Conservation (phyloP, 2,888 invertebrate species). For the Sclerodermus sp. region DNA sequence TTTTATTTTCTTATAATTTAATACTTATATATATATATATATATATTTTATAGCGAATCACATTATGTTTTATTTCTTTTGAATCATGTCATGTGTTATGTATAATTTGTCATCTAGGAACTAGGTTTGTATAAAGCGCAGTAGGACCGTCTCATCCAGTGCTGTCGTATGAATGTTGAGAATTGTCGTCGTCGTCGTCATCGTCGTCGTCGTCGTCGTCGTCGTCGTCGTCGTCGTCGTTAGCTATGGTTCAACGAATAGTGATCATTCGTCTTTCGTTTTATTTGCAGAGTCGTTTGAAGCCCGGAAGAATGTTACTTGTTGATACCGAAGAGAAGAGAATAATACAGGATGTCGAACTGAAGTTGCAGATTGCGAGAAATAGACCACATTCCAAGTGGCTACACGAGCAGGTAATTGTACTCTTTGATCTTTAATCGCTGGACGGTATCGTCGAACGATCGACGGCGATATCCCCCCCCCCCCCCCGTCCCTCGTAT, state of each 20-base stretch:
- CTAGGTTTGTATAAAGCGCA: conserved; percentile 51
- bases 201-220: no score
- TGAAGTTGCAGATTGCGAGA: conserved; percentile 85
- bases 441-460: neutral
- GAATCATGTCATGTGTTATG: conserved; percentile 45
- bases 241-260: conserved; percentile 32
- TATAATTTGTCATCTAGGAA: conserved; percentile 51
- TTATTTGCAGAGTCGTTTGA: conserved; percentile 82
- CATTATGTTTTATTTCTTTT: conserved; percentile 51
- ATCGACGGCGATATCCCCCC: no score
- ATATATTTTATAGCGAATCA: conserved; percentile 29
- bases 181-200: no score
- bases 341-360: conserved; percentile 90
- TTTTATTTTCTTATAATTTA: no score
- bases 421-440: conserved; percentile 21
- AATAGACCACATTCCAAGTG: conserved; percentile 89
- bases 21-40: conserved; percentile 1
- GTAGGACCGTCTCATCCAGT: conserved; percentile 51
- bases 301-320: conserved; percentile 97
- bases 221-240: no score
- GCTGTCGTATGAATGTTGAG: conserved; percentile 43
- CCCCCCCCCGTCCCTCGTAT: no score
- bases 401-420: conserved; percentile 82
- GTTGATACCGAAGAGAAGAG: conserved; percentile 91
- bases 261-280: conserved; percentile 37